A percentile compares a stretch with the other conserved stretches of the same genome.
These are phyloP conservation scores for Pedetes capensis DNA, from an alignment of 2,113 vertebrate species.

Conservation along the genomic window DNA sequence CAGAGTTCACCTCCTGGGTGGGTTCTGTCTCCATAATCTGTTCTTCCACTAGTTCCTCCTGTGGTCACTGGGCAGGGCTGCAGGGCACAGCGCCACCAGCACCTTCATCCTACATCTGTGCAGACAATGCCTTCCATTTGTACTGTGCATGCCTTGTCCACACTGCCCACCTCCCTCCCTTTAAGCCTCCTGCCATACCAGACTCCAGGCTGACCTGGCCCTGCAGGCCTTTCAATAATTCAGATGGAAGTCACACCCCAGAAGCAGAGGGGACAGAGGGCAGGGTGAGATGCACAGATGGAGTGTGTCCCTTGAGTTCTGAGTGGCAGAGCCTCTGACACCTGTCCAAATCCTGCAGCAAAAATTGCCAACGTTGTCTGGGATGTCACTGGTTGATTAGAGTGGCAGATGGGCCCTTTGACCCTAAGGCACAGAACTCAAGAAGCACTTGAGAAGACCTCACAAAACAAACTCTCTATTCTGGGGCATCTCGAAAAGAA, in stretches of 20 bases:
- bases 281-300: conserved; percentile 75
- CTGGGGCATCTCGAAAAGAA: background rate
- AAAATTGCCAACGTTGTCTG: background rate
- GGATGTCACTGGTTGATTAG: background rate
- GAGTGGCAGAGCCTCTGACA: conserved; percentile 71
- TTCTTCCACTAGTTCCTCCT: background rate
- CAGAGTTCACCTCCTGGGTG: conserved; percentile 69
- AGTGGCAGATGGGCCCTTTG: conserved; percentile 26
- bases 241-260: conserved; percentile 74
- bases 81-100: background rate
- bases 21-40: background rate
- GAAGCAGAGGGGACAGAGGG: conserved; percentile 28
- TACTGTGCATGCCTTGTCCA: background rate
- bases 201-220: background rate
- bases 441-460: background rate
- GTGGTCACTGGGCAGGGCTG: conserved; percentile 47
- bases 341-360: conserved; percentile 59
- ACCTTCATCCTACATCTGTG: background rate
- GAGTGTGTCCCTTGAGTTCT: conserved; percentile 77
- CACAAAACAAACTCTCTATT: background rate
- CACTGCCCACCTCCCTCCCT: background rate
- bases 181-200: rapidly evolving
- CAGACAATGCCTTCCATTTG: rapidly evolving
- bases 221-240: conserved; percentile 53
- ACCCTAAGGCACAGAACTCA: background rate